Evolutionary conservation across 2,113 vertebrate species (phyloP), one percentile per base, ranked within the genome.

Genomic region (Holacanthus passer): DNA sequence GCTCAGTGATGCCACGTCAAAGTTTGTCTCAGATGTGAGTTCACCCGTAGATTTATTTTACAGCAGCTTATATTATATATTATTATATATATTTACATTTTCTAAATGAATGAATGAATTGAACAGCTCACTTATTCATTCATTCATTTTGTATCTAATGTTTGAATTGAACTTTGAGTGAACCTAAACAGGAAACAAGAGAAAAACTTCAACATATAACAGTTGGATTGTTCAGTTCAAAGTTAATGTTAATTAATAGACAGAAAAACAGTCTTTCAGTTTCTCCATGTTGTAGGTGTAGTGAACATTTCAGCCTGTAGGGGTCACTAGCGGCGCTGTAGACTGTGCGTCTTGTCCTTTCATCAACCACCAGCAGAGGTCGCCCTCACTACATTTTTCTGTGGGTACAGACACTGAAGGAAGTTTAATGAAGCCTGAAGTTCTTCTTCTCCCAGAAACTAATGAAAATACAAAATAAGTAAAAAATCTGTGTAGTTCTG

Each of bases 11-110:
- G 92, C 89, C 29, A 93, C 88, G 4, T 86, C 81, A 1, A 92
- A 91, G 90, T 93, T 93, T 3, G 92, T 93, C 50, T 85, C 88
- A 45, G 88, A 93, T 4, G 92, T 93, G 73, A 89, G 91, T 88
- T 22, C 13, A 0, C 19, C 10, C 22, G 31, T 2, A 13, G 13
- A 31, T 22, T 67, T 13, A 31, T 63, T 0, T 37, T 1, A 20
- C 32, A 24, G 55, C 32, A 24, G 55, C 10, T n/a, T 31, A 8
- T 31, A 9, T 16, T 56, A 8, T 8, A 16, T 7, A 1, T n/a
- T 1, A 31, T 31, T 10, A 10, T 59, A 3, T 6, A 7, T 8
- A 1, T 45, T 17, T 0, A n/a, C n/a, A 29, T 65, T 9, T 65
- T 27, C 39, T 43, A 1, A 3, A 62, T 63, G 7, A 10, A 41